Evolutionary conservation across 2,888 invertebrate genomes (phyloP), one percentile per base, ranked within the genome.

Genomic region (Parascotia fuliginaria): DNA sequence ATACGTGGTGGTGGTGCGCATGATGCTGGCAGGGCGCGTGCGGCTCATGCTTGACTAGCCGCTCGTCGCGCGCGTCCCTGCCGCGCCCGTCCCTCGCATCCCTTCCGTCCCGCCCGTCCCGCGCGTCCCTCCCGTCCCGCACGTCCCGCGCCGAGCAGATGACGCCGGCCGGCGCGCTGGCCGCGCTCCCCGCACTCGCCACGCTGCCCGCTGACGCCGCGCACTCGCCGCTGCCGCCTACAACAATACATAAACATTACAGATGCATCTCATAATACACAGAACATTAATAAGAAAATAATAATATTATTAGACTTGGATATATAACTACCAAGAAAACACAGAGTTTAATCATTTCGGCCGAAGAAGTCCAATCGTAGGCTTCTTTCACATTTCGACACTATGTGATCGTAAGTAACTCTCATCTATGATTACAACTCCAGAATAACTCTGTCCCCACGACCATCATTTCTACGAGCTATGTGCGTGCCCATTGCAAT

Each of bases 51-150:
- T 4, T 5, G 9, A 73, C 73, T 36, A 81, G 84, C 55, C 85
- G 84, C 69, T 91, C 86, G 69, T 90, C 87, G 73, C 93, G 93
- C 34, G 93, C 93, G 60, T 86, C 88, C 7, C 83, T 79, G 68
- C 91, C 89, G 75, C 89, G 91, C 31, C 86, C 85, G 43, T 43
- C 50, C 15, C 91, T 83, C 63, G 92, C 87, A 60, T 86, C 88
- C 7, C 83, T 79, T 68, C 91, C 89, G 75, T 88, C 87, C 12
- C 89, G 91, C 31, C n/a, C 86, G 69, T 90, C 87, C 73, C 93
- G 93, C 34, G 93, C 93, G 60, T 86, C 88, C 7, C 83, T 79
- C 69, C 91, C 89, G 75, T 88, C 87, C 12, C 89, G 91, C 31
- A 86, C 85, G 43, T 43, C 50, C 15, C 91, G 84, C 63, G 92